phyloP scores from a whole-genome alignment of 2,888 invertebrate genomes.

The Nemotelus pantherinus region DNA sequence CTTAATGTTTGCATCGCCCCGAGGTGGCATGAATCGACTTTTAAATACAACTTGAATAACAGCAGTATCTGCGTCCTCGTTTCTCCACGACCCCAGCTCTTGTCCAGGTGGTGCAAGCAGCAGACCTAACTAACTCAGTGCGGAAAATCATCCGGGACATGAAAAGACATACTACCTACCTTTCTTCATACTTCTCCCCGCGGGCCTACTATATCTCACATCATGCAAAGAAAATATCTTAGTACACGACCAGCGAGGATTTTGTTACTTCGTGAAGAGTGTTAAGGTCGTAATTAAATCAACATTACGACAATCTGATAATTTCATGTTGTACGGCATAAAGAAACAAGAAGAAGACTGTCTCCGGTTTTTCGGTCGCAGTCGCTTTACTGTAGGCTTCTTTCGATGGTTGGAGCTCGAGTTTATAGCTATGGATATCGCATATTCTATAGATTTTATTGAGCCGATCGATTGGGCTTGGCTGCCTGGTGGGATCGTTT shows the following conservation, averaged over 20 bases:
- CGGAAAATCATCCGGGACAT: constrained; percentile 32
- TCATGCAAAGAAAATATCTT: not conserved
- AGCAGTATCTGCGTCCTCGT: too few species aligned
- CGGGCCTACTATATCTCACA: too few species aligned
- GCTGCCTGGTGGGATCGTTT: not conserved
- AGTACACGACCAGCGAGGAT: not conserved
- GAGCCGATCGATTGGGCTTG: not conserved
- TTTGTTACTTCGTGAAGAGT: constrained; percentile 15
- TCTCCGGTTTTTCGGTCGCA: not conserved
- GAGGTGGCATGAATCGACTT: constrained; percentile 31
- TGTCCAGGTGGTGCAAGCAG: too few species aligned
- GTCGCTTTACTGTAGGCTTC: too few species aligned
- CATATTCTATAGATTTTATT: too few species aligned
- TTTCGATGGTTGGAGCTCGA: too few species aligned
- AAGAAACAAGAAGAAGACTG: constrained; percentile 31
- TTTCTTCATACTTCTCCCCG: too few species aligned
- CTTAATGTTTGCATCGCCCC: constrained; percentile 46
- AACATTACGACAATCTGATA: constrained; percentile 50
- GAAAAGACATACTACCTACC: too few species aligned
- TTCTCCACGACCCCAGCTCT: too few species aligned
- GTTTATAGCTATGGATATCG: too few species aligned
- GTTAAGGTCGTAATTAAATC: constrained; percentile 47
- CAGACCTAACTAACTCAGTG: not conserved
- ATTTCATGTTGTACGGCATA: constrained; percentile 43
- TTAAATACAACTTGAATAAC: constrained; percentile 25